Conservation (phyloP, 2,797 vertebrate genomes). For the Melanotaenia maccullochi region DNA sequence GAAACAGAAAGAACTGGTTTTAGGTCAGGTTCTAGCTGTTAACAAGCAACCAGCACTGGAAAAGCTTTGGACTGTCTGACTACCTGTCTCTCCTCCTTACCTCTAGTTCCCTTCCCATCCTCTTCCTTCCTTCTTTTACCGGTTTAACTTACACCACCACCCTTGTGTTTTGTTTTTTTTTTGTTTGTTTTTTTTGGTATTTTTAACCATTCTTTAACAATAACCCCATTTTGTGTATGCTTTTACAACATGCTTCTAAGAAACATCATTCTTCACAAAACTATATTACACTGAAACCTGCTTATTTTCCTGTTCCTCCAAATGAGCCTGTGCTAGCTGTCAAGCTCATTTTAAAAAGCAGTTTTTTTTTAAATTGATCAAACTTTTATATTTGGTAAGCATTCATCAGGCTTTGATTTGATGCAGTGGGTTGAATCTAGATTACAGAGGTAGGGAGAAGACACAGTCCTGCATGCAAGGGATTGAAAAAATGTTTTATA, state of each 20-base stretch:
- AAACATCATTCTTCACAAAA: background rate
- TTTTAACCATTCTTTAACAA: background rate
- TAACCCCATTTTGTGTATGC: background rate
- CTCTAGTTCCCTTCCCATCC: background rate
- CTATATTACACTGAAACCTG: background rate
- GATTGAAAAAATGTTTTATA: conserved; percentile 6
- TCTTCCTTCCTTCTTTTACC: background rate
- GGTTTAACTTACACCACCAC: background rate
- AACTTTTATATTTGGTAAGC: background rate
- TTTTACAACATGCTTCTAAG: background rate
- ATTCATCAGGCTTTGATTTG: background rate
- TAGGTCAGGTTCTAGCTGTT: background rate
- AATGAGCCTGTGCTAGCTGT: background rate
- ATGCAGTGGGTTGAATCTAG: conserved; percentile 6
- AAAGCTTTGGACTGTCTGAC: background rate
- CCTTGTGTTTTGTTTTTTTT: background rate
- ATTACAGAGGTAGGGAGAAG: conserved; percentile 49
- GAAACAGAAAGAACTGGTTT: background rate
- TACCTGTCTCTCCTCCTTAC: background rate
- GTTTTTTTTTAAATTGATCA: background rate
- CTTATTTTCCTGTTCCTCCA: background rate
- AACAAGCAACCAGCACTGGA: background rate
- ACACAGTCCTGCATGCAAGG: conserved; percentile 32
- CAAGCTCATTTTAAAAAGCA: background rate
- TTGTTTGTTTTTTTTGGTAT: background rate